These are phyloP conservation scores for Indicator maculatus DNA, from an alignment of 2,113 vertebrate species.

Conservation along the genomic window DNA sequence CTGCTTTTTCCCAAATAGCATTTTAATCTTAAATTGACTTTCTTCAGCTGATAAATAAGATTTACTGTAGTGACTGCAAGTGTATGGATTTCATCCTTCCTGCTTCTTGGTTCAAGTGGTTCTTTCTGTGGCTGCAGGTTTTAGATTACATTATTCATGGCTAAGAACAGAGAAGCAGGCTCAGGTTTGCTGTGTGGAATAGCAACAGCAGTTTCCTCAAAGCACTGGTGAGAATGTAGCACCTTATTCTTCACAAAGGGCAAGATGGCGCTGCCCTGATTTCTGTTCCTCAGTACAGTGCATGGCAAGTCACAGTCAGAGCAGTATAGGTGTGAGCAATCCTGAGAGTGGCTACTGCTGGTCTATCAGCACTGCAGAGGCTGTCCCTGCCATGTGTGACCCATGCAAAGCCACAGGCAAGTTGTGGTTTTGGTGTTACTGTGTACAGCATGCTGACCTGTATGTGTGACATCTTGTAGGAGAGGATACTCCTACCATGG, in stretches of 20 bases:
- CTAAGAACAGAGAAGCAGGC: neutral
- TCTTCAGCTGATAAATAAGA: neutral
- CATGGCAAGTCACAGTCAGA: neutral
- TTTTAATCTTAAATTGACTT: neutral
- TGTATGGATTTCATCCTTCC: neutral
- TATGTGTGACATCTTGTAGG: too few species aligned
- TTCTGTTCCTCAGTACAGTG: neutral
- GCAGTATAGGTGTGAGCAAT: neutral
- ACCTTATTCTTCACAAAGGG: neutral
- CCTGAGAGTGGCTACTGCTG: neutral
- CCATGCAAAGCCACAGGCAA: rapidly evolving
- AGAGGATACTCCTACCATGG: neutral
- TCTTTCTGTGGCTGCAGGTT: neutral
- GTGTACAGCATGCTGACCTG: neutral
- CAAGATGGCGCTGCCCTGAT: neutral
- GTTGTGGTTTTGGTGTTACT: neutral
- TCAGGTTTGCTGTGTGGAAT: neutral
- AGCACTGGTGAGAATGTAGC: rapidly evolving
- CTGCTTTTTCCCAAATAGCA: neutral
- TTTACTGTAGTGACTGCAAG: neutral
- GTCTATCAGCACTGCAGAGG: neutral
- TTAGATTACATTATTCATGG: rapidly evolving
- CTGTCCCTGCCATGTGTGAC: neutral
- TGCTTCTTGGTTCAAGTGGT: neutral
- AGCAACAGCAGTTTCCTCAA: neutral